Evolutionary conservation across 35 echinoderm and acorn worm genomes (phyloP).

Genomic region (Heliocidaris tuberculata): DNA sequence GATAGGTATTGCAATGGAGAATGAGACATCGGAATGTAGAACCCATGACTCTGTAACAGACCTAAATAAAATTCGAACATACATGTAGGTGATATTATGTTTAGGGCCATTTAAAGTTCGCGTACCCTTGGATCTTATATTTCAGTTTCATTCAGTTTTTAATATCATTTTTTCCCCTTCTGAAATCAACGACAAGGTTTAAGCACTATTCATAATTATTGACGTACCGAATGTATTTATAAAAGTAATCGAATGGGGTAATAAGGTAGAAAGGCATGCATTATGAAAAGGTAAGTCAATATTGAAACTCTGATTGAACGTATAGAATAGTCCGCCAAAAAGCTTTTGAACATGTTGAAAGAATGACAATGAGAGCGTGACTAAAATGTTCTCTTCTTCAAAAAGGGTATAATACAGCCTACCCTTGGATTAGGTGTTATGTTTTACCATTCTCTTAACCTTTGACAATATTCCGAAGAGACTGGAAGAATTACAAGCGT

Average conservation of each 20-base stretch:
- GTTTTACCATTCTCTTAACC: background rate
- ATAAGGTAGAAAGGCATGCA: background rate
- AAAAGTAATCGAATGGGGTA: background rate
- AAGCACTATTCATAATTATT: background rate
- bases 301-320: background rate
- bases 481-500: background rate
- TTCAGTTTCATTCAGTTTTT: background rate
- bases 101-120: too few relatives aligned
- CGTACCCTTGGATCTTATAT: too few relatives aligned
- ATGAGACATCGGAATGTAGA: too few relatives aligned
- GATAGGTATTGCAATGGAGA: too few relatives aligned
- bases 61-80: too few relatives aligned
- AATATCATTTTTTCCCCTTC: background rate
- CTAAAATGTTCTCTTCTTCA: background rate
- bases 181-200: background rate
- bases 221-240: background rate
- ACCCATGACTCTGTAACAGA: too few relatives aligned
- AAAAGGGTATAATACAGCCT: background rate
- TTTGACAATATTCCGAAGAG: background rate
- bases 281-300: background rate
- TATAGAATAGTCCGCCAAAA: background rate
- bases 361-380: background rate
- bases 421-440: background rate
- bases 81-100: too few relatives aligned
- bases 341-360: background rate